Percentiles rank a stretch among this genome's conserved stretches.
Conservation (phyloP, 2,113 vertebrate genomes). For the Mionectes macconnelli region DNA sequence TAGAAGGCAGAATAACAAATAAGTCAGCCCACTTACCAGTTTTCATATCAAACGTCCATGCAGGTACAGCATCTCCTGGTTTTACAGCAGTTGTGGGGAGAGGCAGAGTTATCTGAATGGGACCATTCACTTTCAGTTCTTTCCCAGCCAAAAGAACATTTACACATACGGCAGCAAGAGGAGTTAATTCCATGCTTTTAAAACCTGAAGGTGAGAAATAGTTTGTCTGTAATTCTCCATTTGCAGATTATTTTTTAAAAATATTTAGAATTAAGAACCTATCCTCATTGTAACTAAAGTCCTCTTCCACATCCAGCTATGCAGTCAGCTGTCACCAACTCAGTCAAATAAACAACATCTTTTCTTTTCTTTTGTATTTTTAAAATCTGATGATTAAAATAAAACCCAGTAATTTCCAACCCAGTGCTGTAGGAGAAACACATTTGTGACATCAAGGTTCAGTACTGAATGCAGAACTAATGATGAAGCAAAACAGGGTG, state of each 20-base stretch:
- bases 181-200: conserved; percentile 81
- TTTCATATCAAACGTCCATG: conserved; percentile 88
- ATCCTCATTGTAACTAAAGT: background rate
- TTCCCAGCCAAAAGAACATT: conserved; percentile 80
- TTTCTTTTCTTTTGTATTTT: background rate
- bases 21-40: conserved; percentile 74
- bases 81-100: conserved; percentile 71
- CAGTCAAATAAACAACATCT: background rate
- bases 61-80: conserved; percentile 81
- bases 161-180: conserved; percentile 84
- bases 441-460: background rate
- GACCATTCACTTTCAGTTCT: conserved; percentile 83
- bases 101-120: conserved; percentile 87
- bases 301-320: background rate
- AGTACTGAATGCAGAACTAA: background rate
- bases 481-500: background rate
- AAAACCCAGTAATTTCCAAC: background rate
- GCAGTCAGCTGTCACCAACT: background rate
- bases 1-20: background rate
- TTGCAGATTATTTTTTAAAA: background rate
- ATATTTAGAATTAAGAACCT: background rate
- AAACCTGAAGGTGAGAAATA: conserved; percentile 71
- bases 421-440: background rate
- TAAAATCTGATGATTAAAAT: background rate
- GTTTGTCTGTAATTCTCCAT: background rate